Evolutionary conservation across 53 echinoderm and acorn worm species (phyloP).

Genomic region (Luidia sarsii): DNA sequence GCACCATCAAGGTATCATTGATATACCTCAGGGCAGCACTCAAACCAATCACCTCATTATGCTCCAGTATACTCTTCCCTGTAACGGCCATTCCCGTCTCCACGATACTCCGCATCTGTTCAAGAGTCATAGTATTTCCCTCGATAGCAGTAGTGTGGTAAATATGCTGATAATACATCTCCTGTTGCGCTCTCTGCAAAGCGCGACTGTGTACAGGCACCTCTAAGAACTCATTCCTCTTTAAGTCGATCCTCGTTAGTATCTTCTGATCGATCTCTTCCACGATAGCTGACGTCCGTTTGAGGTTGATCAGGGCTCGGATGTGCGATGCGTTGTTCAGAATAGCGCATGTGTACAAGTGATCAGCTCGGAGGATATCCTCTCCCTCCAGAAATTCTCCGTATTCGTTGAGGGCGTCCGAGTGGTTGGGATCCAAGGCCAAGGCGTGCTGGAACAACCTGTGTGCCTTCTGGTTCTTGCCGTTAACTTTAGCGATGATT

Average conservation of each 20-base stretch:
- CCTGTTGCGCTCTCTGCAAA: slow-evolving; percentile 78
- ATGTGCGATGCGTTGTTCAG: slow-evolving; percentile 72
- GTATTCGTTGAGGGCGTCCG: slow-evolving; percentile 89
- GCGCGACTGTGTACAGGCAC: slow-evolving; percentile 75
- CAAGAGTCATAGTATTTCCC: slow-evolving; percentile 86
- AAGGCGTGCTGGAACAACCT: slow-evolving; percentile 96
- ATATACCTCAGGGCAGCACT: slow-evolving; percentile 86
- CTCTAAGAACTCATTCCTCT: slow-evolving; percentile 60
- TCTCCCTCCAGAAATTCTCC: slow-evolving; percentile 90
- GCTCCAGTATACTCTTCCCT: slow-evolving; percentile 94
- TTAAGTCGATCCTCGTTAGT: slow-evolving; percentile 71
- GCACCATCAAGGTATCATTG: slow-evolving; percentile 81
- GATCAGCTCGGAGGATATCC: slow-evolving; percentile 82
- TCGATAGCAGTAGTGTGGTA: slow-evolving; percentile 98
- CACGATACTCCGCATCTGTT: slow-evolving; percentile 88
- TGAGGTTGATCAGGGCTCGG: slow-evolving; percentile 75
- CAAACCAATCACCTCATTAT: slow-evolving; percentile 90
- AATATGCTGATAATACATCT: slow-evolving; percentile 93
- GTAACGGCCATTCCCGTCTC: slow-evolving; percentile 89
- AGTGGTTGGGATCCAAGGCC: slow-evolving; percentile 86
- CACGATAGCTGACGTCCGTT: slow-evolving; percentile 76
- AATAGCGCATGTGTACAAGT: slow-evolving; percentile 89
- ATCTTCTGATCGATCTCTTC: slow-evolving; percentile 83
- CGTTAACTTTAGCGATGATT: slow-evolving; percentile 68
- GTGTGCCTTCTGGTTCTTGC: slow-evolving; percentile 88